These are phyloP conservation scores for Acanthosepion pharaonis DNA, from an alignment of 2,888 invertebrate species.

Conservation along the genomic window DNA sequence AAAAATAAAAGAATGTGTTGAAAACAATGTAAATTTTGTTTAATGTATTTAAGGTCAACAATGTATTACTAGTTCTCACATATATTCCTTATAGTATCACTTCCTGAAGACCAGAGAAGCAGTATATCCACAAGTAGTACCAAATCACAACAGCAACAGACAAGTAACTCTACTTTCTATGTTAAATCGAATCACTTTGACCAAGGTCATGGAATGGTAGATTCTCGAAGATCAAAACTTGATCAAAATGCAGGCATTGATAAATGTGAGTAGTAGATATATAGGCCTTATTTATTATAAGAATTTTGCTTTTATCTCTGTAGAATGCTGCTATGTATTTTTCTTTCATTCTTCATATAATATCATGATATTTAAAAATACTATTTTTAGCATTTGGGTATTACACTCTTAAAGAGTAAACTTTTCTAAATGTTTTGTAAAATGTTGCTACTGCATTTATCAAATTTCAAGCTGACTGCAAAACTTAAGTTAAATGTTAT, in stretches of 20 bases:
- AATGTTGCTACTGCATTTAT: no score
- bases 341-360: no score
- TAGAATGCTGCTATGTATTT: no score
- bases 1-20: no score
- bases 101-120: not conserved
- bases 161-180: not conserved
- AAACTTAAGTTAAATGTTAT: no score
- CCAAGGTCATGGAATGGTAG: not conserved
- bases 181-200: not conserved
- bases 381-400: no score
- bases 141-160: not conserved
- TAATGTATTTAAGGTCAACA: no score
- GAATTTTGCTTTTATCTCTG: constrained; percentile 24
- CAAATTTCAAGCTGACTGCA: no score
- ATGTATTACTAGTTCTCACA: not conserved
- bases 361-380: no score
- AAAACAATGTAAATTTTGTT: no score
- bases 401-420: no score
- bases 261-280: constrained; percentile 49
- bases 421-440: no score
- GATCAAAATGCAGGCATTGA: constrained; percentile 50
- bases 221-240: not conserved
- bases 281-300: not conserved
- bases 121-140: not conserved
- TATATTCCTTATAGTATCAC: not conserved